Evolutionary conservation across 2,113 vertebrate species (phyloP), one percentile per base, ranked within the genome.

Genomic region (Meriones unguiculatus): DNA sequence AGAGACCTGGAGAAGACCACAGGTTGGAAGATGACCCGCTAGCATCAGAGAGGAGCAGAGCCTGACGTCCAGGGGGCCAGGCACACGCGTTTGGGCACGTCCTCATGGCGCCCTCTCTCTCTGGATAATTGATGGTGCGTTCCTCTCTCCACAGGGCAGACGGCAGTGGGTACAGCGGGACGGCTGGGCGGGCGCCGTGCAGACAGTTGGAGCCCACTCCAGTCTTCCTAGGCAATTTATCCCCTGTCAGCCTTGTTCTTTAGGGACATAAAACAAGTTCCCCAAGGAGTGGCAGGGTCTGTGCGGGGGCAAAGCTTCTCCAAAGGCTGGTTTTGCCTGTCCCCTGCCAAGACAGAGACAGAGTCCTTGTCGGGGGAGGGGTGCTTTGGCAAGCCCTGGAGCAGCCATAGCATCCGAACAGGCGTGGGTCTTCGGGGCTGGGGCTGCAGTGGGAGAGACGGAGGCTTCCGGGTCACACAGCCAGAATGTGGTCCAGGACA

Each of bases 91-190:
- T 93, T 96, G 98, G 98, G 97, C 52, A 54, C 65, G 25, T 95
- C 98, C 95, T 98, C 98, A 85, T 6, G 96, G n/a, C 82, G 82
- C 97, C 94, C 97, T 97, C 97, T 97, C 97, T 98, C 97, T 95
- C 75, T 8, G 46, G 96, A 95, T 98, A 98, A 98, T 98, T 98
- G 98, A 98, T 98, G 98, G 95, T 96, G 95, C 95, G 95, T 97
- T 98, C 97, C 25, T 89, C 98, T 98, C 98, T 97, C 95, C 94
- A 98, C 98, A 97, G 97, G 28, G 30, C 62, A 70, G 82, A 89
- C 90, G 38, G 94, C 93, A 77, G 94, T 98, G 97, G 97, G 97
- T 96, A 89, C 85, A 95, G 46, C 12, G 57, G 97, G 95, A 98
- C 96, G 95, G 96, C 97, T 95, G 96, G 97, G 95, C 95, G 52